Conservation (phyloP, 2,113 vertebrate species). For the western clawed frog (Xenopus tropicalis) region UCB_Xtro_10.0 CM004447.2:11923501-11924000, state of each 20-base stretch:
- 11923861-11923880: constrained; percentile 75
- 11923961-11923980: constrained; percentile 87
- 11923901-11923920: constrained; percentile 86
- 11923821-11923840: constrained; percentile 98
- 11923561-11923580: too few relatives aligned
- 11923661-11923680: too few relatives aligned
- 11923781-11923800: constrained; percentile 96
- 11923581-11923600: too few relatives aligned
- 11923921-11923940: constrained; percentile 70
- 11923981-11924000: constrained; percentile 99
- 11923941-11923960: constrained; percentile 80
- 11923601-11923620: too few relatives aligned
- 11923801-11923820: constrained; percentile 90
- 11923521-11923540: too few relatives aligned
- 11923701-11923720: constrained; percentile 57
- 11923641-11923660: too few relatives aligned
- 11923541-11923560: too few relatives aligned
- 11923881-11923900: constrained; percentile 71
- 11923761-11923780: constrained; percentile 88
- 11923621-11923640: too few relatives aligned
- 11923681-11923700: too few relatives aligned
- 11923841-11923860: constrained; percentile 96
- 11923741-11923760: constrained; percentile 91
- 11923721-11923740: constrained; percentile 83
- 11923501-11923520: too few relatives aligned